phyloP scores from a whole-genome alignment of 92 coral and sea anemone species.

The Porites lobata region DNA sequence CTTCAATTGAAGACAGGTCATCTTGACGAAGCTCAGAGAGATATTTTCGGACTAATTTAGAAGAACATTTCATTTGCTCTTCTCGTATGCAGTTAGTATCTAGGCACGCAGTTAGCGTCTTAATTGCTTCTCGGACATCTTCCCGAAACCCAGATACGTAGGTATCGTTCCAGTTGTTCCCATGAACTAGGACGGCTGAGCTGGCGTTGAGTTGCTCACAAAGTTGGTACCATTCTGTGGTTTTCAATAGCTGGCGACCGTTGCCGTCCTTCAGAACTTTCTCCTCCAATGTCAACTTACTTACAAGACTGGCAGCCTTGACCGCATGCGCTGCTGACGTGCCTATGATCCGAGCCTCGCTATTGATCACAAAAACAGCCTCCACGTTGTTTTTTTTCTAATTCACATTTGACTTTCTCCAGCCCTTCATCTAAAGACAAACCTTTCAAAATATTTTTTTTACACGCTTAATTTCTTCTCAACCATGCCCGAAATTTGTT shows the following conservation, averaged over 20 bases:
- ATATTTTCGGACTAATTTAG: conserved; percentile 54
- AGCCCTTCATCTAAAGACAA: conserved; percentile 60
- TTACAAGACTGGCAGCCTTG: conserved; percentile 54
- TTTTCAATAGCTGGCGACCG: conserved; percentile 19
- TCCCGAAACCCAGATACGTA: conserved; percentile 68
- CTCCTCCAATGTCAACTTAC: conserved; percentile 47
- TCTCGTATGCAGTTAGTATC: conserved; percentile 55
- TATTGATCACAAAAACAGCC: conserved; percentile 68
- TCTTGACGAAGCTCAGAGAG: conserved; percentile 59
- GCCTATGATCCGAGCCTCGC: conserved; percentile 43
- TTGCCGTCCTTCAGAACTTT: conserved; percentile 62
- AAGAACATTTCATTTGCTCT: conserved; percentile 42
- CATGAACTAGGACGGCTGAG: conserved; percentile 34
- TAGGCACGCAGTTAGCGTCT: conserved; percentile 50
- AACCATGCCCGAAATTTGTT: conserved; percentile 50
- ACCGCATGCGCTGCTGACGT: conserved; percentile 53
- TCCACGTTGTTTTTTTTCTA: conserved; percentile 49
- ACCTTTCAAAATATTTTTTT: conserved; percentile 47
- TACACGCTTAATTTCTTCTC: conserved; percentile 44
- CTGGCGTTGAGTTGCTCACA: conserved; percentile 35
- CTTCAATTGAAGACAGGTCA: conserved; percentile 45
- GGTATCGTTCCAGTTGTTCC: conserved; percentile 55
- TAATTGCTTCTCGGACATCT: conserved; percentile 57
- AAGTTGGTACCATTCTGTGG: conserved; percentile 53
- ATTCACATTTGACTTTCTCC: conserved; percentile 40